Evolutionary conservation across 2,797 vertebrate genomes (phyloP).

Genomic region (Spinus pinus): DNA sequence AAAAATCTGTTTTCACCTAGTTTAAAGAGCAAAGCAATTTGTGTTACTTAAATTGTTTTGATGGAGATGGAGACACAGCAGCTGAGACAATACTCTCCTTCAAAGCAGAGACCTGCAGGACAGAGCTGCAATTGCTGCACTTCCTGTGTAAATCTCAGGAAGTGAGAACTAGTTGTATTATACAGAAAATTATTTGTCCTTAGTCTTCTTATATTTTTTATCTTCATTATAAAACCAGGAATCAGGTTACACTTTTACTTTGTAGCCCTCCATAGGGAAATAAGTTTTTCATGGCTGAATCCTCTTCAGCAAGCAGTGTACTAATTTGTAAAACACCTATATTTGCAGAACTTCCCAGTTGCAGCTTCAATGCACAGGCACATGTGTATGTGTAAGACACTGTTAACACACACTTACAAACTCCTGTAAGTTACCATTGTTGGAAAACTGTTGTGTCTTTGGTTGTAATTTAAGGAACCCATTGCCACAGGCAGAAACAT

Average conservation of each 20-base stretch:
- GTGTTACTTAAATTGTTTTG: not conserved
- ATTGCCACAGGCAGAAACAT: not conserved
- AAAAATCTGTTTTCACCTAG: not conserved
- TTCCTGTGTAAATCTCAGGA: not conserved
- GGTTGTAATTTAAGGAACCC: not conserved
- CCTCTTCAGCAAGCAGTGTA: not conserved
- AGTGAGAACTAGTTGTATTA: not conserved
- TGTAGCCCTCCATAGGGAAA: not conserved
- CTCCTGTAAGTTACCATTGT: not conserved
- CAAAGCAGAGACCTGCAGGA: not conserved
- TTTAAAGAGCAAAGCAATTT: not conserved
- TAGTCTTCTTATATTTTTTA: not conserved
- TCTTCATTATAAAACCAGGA: not conserved
- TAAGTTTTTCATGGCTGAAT: not conserved
- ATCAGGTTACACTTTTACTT: not conserved
- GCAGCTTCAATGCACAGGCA: not conserved
- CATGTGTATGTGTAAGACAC: not conserved
- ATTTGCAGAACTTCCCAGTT: not conserved
- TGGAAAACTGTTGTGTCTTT: not conserved
- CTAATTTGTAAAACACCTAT: not conserved
- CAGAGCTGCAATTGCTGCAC: not conserved
- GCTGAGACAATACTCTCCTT: not conserved
- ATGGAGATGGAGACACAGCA: not conserved
- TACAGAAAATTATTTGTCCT: not conserved
- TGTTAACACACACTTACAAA: not conserved